Percentiles rank a stretch among this genome's conserved stretches.
Conservation (phyloP, 2,888 invertebrate genomes). For the Pediacus dermestoides region DNA sequence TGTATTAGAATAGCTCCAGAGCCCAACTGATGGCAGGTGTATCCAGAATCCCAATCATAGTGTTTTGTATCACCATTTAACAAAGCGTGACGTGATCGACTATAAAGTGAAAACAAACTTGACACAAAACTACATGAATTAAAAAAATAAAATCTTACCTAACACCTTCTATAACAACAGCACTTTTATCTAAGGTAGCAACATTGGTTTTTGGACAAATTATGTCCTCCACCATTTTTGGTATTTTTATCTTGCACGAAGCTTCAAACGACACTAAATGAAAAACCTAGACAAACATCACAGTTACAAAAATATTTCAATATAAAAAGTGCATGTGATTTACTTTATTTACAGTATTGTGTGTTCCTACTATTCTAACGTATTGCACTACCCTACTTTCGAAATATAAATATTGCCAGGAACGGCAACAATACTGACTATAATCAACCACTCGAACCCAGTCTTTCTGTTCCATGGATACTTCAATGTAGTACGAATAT, state of each 20-base stretch:
- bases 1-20: constrained; percentile 94
- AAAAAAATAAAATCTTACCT: constrained; percentile 49
- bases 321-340: constrained; percentile 9
- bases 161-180: constrained; percentile 95
- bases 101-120: constrained; percentile 36
- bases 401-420: constrained; percentile 96
- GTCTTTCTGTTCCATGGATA: constrained; percentile 91
- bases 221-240: constrained; percentile 71
- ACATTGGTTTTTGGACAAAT: constrained; percentile 85
- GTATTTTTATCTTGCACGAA: constrained; percentile 72
- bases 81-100: constrained; percentile 87
- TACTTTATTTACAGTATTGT: constrained; percentile 92
- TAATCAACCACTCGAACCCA: constrained; percentile 95
- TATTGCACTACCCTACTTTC: constrained; percentile 82
- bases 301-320: background rate
- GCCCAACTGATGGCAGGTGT: constrained; percentile 95
- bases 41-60: constrained; percentile 99
- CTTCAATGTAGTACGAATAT: constrained; percentile 88
- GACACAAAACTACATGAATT: background rate
- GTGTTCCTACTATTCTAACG: constrained; percentile 81
- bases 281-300: constrained; percentile 66
- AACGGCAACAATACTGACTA: constrained; percentile 87
- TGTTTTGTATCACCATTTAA: constrained; percentile 92
- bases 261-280: constrained; percentile 93
- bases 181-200: constrained; percentile 84